Base-by-base conservation (phyloP, 2,113 vertebrate species). In the Grammomys surdaster region DNA sequence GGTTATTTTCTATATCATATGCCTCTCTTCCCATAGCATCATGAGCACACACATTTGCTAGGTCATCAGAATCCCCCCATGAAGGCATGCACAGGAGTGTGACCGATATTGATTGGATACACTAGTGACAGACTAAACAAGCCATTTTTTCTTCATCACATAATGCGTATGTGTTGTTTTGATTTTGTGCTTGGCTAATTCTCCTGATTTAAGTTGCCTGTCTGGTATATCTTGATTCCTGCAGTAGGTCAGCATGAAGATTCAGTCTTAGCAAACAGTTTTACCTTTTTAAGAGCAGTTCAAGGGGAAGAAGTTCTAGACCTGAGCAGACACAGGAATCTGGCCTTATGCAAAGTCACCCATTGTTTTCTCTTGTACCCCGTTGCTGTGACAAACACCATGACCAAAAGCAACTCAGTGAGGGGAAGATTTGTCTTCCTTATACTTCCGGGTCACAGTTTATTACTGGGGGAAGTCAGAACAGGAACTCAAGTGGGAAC, bases 221-320 rank as follows among this genome's bases (percentile, higher is more conserved):
- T 65, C 63, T 65, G 63, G 63, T 28, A 26, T 6, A 11, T 40
- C 31, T 80, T 19, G n/a, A 19, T n/a, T 58, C 20, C 28, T 31
- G 28, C 36, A 19, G 46, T n/a, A 28, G 9, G 20, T 56, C 20
- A 56, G 20, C 33, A 33, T 75, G 46, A 51, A 65, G 46, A 65
- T 9, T 67, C 26, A 43, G 24, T 54, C 20, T 72, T 1, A 11
- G 67, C 31, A 93, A 86, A 69, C 5, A 69, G 20, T 40, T n/a
- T 56, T 58, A 28, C 19, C 26, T 2, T 9, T 36, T 60, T 20
- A 20, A 36, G 11, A 7, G n/a, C 2, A 20, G 26, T n/a, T 36
- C 5, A 7, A 26, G 2, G 51, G 58, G 28, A 54, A 3, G 7
- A 20, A 14, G 13, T 31, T 14, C 43, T 0, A 9, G 3, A 14